Evolutionary conservation across 2,797 vertebrate species (phyloP), one percentile per base, ranked within the genome.

Genomic region (Monodelphis domestica): DNA sequence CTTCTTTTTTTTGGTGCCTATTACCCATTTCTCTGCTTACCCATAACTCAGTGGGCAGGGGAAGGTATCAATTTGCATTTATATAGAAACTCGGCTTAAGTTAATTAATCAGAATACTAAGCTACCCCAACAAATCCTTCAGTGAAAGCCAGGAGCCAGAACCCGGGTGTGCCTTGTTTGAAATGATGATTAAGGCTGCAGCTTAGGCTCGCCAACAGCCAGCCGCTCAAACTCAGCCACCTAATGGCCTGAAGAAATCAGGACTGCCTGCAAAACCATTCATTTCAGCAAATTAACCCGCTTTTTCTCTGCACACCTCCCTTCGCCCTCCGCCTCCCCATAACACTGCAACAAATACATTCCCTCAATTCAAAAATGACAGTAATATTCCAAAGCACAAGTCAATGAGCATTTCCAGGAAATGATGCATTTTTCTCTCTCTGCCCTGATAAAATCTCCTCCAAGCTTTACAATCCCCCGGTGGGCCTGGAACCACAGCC

Each of bases 91-190:
- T 51, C 50, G 93, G 89, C 45, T 94, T 95, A 90, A 89, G 89
- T 88, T 93, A 96, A 96, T 95, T 94, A 91, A 95, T 95, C 91
- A 96, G 89, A 92, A 88, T 56, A 30, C 91, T 94, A 96, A 94
- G 90, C 91, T 91, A 91, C 92, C 84, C 21, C 30, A 51, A 94
- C 90, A 91, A 93, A 95, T 90, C 56, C 91, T 53, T 93, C 55
- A 21, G 21, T 78, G 92, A 96, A 93, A 90, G n/a, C 45, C 54
- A 33, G 38, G 70, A 92, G 93, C 53, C 94, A 95, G 94, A 96
- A 90, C 15, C 33, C 54, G 29, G 53, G 57, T 33, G 12, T 4
- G 29, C 28, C 29, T 63, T 45, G 14, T 94, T 89, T 93, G 93
- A 91, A 91, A 95, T 63, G 93, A 91, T 30, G 50, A 57, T 91